Percentiles rank a stretch among this genome's conserved stretches.
phyloP scores from a whole-genome alignment of 2,797 vertebrate genomes.

The Pantherophis alleghaniensis region DNA sequence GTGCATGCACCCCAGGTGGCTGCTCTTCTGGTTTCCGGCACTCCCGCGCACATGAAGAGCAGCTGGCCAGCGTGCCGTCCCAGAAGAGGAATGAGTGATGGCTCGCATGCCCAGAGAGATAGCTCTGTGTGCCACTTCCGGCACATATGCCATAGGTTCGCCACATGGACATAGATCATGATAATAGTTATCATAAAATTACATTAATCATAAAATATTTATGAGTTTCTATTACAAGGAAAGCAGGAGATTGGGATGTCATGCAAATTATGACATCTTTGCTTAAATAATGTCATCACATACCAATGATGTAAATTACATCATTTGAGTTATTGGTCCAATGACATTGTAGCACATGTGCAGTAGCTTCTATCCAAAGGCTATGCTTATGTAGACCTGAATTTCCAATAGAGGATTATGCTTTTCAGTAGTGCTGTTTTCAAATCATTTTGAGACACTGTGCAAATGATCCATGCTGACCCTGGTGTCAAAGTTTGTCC shows the following conservation, averaged over 20 bases:
- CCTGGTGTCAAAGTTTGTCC: accelerated
- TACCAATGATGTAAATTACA: background rate
- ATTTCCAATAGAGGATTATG: background rate
- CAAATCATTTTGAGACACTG: background rate
- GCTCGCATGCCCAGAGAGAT: no score
- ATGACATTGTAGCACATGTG: background rate
- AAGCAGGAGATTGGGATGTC: background rate
- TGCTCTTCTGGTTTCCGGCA: no score
- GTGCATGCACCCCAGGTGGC: no score
- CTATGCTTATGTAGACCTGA: background rate
- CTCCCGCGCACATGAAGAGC: no score
- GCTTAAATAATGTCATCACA: background rate
- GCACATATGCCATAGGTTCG: no score
- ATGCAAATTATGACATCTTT: background rate
- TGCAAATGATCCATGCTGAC: background rate
- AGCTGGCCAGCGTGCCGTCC: accelerated
- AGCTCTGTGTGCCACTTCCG: no score
- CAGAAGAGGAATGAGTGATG: no score
- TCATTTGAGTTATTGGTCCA: background rate
- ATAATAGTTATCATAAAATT: no score
- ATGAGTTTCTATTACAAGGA: background rate
- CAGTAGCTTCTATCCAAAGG: background rate
- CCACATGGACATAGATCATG: no score
- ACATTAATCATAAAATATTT: no score
- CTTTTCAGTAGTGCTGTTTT: background rate